Evolutionary conservation across 1,140 invertebrate genomes (phyloP).

Genomic region (Drosophila eugracilis): DNA sequence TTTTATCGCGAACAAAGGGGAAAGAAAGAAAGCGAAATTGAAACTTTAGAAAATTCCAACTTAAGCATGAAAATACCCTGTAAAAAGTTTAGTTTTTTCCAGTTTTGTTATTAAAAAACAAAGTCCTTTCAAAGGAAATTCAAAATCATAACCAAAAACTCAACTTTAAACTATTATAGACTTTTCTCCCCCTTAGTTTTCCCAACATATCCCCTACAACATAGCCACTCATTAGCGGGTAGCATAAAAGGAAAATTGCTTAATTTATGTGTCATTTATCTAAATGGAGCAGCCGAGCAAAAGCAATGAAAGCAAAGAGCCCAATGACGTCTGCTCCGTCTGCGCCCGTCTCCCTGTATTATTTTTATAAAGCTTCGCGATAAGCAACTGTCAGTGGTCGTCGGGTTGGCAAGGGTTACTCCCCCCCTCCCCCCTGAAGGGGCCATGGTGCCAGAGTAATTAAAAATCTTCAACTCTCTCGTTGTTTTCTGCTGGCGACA

Average conservation of each 20-base stretch:
- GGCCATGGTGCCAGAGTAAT: conserved; percentile 52
- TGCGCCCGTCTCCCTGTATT: conserved; percentile 19
- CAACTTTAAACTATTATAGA: background rate
- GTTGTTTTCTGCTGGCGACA: conserved; percentile 19
- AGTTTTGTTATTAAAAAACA: too few relatives aligned
- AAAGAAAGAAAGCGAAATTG: conserved; percentile 2
- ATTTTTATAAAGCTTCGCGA: conserved; percentile 52
- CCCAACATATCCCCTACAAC: conserved; percentile 24
- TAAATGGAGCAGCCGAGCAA: conserved; percentile 72
- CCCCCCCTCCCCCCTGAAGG: too few relatives aligned
- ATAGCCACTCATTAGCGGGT: conserved; percentile 29
- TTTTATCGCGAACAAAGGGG: conserved; percentile 45
- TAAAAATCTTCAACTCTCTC: conserved; percentile 49
- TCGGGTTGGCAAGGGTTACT: too few relatives aligned
- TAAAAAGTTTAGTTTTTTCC: too few relatives aligned
- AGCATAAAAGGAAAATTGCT: conserved; percentile 79
- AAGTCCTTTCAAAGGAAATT: too few relatives aligned
- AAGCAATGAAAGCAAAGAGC: conserved; percentile 39
- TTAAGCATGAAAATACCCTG: background rate
- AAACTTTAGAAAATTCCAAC: background rate
- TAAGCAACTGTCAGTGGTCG: conserved; percentile 46
- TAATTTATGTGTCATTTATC: conserved; percentile 82
- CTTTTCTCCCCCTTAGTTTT: background rate
- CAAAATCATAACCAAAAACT: too few relatives aligned
- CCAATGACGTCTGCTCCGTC: conserved; percentile 41